phyloP scores from a whole-genome alignment of 1,140 invertebrate genomes.

The Limonius californicus region DNA sequence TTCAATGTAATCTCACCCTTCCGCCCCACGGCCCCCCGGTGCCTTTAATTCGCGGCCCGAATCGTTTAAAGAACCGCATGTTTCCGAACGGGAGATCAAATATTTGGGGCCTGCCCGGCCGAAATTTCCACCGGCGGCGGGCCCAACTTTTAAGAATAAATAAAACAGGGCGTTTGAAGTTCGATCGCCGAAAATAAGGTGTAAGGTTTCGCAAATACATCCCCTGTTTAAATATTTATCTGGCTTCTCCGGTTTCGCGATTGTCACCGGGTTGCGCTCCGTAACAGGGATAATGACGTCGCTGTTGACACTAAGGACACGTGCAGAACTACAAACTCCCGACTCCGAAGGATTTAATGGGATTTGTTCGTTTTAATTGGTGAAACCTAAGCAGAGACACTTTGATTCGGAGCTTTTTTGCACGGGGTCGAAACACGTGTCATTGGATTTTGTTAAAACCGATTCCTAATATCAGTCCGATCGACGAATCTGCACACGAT shows the following conservation, averaged over 20 bases:
- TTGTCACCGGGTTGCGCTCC: background rate
- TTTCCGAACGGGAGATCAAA: too few species aligned
- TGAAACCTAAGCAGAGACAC: too few species aligned
- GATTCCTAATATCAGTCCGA: too few species aligned
- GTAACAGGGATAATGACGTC: background rate
- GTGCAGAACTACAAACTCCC: background rate
- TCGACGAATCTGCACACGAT: too few species aligned
- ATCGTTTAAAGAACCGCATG: too few species aligned
- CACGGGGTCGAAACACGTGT: too few species aligned
- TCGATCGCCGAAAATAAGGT: background rate
- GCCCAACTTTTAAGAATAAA: too few species aligned
- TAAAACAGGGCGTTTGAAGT: too few species aligned
- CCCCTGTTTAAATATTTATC: background rate
- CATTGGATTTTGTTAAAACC: too few species aligned
- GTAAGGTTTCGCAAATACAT: background rate
- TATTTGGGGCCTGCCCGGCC: too few species aligned
- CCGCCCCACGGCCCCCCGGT: background rate
- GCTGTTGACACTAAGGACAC: background rate
- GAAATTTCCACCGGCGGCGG: too few species aligned
- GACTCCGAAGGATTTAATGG: background rate
- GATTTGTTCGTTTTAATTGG: background rate
- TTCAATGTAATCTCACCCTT: constrained; percentile 14
- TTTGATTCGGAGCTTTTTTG: too few species aligned
- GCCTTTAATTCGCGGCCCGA: background rate
- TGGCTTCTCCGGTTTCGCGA: constrained; percentile 3